A percentile compares a stretch with the other conserved stretches of the same genome.
Evolutionary conservation across 2,113 vertebrate genomes (phyloP).

Genomic region (Bubo scandiacus): DNA sequence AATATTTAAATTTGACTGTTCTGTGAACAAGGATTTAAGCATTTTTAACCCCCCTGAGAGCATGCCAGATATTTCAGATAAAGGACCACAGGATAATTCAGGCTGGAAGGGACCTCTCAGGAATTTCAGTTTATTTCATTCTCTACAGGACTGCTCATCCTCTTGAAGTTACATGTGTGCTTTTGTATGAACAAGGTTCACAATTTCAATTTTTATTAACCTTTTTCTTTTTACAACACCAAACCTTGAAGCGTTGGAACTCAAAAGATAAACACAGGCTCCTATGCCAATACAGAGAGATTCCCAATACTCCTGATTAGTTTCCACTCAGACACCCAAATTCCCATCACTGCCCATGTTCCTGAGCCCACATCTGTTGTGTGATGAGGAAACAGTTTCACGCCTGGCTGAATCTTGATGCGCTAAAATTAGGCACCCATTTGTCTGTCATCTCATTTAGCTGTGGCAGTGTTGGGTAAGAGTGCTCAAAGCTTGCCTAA

Average conservation of each 20-base stretch:
- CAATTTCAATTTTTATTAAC: not conserved
- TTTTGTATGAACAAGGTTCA: not conserved
- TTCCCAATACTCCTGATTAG: not conserved
- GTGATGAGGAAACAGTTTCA: not conserved
- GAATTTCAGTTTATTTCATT: not conserved
- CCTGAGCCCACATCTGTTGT: not conserved
- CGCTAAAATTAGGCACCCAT: not conserved
- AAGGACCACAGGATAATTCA: not conserved
- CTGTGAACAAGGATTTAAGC: not conserved
- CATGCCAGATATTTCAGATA: not conserved
- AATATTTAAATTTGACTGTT: not conserved
- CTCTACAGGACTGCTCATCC: rapidly evolving
- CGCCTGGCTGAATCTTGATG: not conserved
- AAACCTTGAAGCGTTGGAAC: not conserved
- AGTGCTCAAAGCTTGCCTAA: not conserved
- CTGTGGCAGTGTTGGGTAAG: not conserved
- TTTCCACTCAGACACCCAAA: not conserved
- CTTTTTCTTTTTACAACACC: not conserved
- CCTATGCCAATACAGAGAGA: not conserved
- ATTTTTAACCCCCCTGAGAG: not conserved
- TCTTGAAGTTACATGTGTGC: not conserved
- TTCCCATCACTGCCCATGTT: not conserved
- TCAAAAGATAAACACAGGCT: not conserved
- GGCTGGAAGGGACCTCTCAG: not conserved
- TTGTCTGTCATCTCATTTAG: not conserved